phyloP scores from a whole-genome alignment of 37 sponge, comb jelly and placozoan species.

The Bolinopsis microptera region DNA sequence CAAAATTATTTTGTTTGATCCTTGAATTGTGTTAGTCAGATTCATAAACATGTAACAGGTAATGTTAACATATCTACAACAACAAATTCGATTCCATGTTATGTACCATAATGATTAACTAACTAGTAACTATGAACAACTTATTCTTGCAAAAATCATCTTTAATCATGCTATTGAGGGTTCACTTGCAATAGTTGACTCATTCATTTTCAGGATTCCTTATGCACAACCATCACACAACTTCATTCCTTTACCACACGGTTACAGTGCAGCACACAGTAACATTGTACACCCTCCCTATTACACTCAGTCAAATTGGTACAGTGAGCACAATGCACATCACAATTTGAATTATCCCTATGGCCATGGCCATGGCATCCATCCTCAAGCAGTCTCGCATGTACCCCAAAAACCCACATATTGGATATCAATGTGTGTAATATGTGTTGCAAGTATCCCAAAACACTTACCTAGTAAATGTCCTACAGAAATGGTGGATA shows the following conservation, averaged over 20 bases:
- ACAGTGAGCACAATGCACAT: background rate
- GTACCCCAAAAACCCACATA: background rate
- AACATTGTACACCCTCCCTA: background rate
- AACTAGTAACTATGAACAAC: no score
- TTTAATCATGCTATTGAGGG: no score
- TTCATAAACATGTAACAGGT: no score
- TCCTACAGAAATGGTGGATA: background rate
- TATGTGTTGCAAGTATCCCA: background rate
- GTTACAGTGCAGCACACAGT: background rate
- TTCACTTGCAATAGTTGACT: no score
- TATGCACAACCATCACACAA: background rate
- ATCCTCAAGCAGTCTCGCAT: background rate
- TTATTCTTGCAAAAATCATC: no score
- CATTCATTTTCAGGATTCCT: background rate
- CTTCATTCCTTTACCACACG: background rate
- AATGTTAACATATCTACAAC: no score
- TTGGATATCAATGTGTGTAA: background rate
- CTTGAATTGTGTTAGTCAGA: no score
- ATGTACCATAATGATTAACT: no score
- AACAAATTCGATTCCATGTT: no score
- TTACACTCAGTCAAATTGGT: background rate
- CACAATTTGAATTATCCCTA: background rate
- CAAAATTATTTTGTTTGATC: no score
- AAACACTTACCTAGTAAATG: conserved; percentile 13
- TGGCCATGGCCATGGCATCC: no score